Evolutionary conservation across 2,113 vertebrate species (phyloP).

Genomic region (Colossoma macropomum): DNA sequence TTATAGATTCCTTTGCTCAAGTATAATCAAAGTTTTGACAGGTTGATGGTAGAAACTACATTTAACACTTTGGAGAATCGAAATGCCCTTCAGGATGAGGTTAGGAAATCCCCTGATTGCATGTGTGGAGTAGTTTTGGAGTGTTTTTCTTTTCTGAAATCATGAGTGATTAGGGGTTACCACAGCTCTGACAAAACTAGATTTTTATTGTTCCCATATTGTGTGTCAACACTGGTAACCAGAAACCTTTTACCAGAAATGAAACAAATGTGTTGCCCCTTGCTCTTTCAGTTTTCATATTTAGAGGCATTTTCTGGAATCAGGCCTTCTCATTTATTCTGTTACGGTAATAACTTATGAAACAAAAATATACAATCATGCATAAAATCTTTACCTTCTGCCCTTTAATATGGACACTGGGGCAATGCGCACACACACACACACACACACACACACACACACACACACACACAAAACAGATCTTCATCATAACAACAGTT

Average conservation of each 20-base stretch:
- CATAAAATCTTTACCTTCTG: not conserved
- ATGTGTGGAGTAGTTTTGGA: not conserved
- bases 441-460: too few relatives aligned
- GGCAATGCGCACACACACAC: too few relatives aligned
- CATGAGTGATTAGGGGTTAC: not conserved
- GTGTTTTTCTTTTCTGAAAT: not conserved
- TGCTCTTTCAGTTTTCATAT: slow-evolving; percentile 11
- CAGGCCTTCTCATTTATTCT: slow-evolving; percentile 27
- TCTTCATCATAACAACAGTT: too few relatives aligned
- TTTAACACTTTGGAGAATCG: not conserved
- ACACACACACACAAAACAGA: too few relatives aligned
- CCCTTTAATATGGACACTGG: not conserved
- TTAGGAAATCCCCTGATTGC: not conserved
- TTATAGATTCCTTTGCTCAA: too few relatives aligned
- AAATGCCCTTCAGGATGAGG: not conserved
- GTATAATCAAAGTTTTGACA: too few relatives aligned
- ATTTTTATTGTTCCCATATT: not conserved
- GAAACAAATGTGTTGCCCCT: slow-evolving; percentile 20
- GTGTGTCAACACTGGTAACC: not conserved
- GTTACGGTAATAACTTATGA: slow-evolving; percentile 30
- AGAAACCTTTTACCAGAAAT: slow-evolving; percentile 13
- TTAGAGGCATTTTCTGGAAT: slow-evolving; percentile 34
- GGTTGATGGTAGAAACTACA: not conserved
- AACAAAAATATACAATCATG: not conserved
- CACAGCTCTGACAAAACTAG: not conserved